Conservation (phyloP, 2,888 invertebrate genomes). For the Parnassius glacialis region DNA sequence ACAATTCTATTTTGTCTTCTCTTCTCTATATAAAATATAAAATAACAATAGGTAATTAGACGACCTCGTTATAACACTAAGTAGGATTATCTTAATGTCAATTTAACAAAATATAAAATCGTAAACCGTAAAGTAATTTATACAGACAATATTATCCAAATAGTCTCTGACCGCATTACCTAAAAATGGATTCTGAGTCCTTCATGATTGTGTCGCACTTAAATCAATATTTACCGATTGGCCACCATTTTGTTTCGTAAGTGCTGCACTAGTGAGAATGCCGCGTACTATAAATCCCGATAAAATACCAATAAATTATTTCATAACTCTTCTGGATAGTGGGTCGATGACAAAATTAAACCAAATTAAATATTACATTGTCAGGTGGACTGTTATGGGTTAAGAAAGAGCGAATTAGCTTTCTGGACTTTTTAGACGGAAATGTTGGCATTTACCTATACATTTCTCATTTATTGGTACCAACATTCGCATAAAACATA, state of each 20-base stretch:
- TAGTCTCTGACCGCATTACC: background rate
- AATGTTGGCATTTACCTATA: background rate
- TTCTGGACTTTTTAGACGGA: background rate
- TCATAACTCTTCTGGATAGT: conserved; percentile 8
- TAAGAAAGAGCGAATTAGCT: background rate
- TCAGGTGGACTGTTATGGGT: background rate
- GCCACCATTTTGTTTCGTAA: conserved; percentile 17
- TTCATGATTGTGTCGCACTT: background rate
- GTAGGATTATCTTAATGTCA: too few species aligned
- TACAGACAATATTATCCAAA: background rate
- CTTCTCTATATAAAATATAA: too few species aligned
- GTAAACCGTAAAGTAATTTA: too few species aligned
- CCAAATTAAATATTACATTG: background rate
- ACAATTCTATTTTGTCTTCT: too few species aligned
- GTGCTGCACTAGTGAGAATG: conserved; percentile 4
- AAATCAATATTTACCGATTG: conserved; percentile 6
- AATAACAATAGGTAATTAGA: too few species aligned
- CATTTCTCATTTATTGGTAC: too few species aligned
- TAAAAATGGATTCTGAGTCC: background rate
- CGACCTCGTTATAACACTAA: too few species aligned
- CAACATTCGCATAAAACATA: too few species aligned
- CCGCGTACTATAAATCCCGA: conserved; percentile 15
- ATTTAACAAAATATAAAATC: too few species aligned
- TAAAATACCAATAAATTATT: conserved; percentile 15
- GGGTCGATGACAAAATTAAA: conserved; percentile 4